A percentile compares a stretch with the other conserved stretches of the same genome.
Conservation (phyloP, 2,113 vertebrate species). For the Suricata suricatta region DNA sequence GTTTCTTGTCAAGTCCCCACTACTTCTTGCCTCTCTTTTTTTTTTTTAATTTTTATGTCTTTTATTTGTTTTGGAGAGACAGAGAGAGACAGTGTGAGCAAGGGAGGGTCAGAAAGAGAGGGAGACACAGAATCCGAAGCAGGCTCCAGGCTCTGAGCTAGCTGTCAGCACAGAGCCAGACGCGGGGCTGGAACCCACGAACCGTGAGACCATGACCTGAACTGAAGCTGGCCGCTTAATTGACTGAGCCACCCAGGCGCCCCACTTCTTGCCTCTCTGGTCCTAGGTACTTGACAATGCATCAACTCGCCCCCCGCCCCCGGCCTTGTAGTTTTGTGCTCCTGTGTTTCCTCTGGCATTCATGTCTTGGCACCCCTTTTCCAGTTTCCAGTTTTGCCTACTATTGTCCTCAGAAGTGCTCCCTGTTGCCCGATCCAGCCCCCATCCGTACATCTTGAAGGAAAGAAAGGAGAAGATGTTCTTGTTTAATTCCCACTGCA, state of each 20-base stretch:
- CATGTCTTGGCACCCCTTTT: not conserved
- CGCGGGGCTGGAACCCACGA: too few relatives aligned
- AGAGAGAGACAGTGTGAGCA: too few relatives aligned
- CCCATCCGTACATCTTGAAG: constrained; percentile 34
- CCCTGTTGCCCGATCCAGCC: constrained; percentile 31
- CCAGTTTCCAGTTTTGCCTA: constrained; percentile 11
- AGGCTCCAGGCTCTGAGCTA: too few relatives aligned
- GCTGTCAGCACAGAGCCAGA: too few relatives aligned
- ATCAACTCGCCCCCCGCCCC: not conserved
- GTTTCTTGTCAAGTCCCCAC: not conserved
- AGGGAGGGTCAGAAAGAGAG: too few relatives aligned
- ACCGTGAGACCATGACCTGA: too few relatives aligned
- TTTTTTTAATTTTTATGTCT: too few relatives aligned
- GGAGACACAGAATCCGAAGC: too few relatives aligned
- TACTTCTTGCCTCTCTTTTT: not conserved
- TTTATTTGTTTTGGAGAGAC: too few relatives aligned
- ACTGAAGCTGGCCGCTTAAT: too few relatives aligned
- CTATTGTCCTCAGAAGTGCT: constrained; percentile 44
- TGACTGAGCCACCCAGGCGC: too few relatives aligned
- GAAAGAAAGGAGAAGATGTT: constrained; percentile 68
- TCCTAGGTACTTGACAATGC: not conserved
- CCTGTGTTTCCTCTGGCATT: constrained; percentile 52
- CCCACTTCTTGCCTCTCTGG: not conserved
- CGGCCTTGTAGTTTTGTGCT: not conserved
- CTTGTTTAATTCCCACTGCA: constrained; percentile 68